Conservation (phyloP, 53 echinoderm and acorn worm species). For the Arbacia lixula region DNA sequence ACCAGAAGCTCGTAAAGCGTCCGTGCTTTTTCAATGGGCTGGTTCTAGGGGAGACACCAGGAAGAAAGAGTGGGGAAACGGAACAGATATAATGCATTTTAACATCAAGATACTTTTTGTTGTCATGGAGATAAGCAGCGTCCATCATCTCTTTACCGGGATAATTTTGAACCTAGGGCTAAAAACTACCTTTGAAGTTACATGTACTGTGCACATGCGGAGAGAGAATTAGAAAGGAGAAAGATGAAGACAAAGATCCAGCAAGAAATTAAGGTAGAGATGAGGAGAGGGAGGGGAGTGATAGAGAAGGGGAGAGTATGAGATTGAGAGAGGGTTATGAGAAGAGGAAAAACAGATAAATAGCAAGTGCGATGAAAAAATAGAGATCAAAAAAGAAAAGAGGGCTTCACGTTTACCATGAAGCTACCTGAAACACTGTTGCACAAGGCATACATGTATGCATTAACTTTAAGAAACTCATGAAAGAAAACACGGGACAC, state of each 20-base stretch:
- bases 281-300: neutral
- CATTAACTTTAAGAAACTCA: too few species aligned
- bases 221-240: neutral
- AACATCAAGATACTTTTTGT: neutral
- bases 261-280: neutral
- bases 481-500: too few species aligned
- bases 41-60: constrained; percentile 67
- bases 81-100: neutral
- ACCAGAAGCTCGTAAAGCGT: constrained; percentile 91
- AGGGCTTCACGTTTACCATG: too few species aligned
- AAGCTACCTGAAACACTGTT: too few species aligned
- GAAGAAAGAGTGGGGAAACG: constrained; percentile 8
- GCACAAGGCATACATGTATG: too few species aligned
- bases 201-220: too few species aligned
- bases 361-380: too few species aligned
- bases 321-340: neutral
- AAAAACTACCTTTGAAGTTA: neutral
- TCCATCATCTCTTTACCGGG: too few species aligned
- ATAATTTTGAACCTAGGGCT: too few species aligned
- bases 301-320: neutral
- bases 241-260: neutral
- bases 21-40: constrained; percentile 94
- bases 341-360: too few species aligned
- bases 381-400: neutral
- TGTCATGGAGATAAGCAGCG: too few species aligned